Percentiles rank a stretch among this genome's conserved stretches.
These are phyloP conservation scores for Atta texana DNA, from an alignment of 1,140 invertebrate species.

Conservation along the genomic window DNA sequence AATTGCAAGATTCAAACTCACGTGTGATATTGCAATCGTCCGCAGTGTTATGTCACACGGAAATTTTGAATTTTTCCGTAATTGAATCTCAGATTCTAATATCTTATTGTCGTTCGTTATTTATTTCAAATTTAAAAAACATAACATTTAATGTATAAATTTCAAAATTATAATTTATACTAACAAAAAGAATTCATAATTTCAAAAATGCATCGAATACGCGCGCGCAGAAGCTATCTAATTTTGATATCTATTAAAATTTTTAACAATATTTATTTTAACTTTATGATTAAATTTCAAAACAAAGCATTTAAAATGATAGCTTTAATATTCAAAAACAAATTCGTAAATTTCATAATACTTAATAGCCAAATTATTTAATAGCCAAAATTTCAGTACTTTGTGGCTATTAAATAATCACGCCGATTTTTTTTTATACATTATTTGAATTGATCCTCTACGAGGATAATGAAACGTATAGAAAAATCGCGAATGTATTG, in stretches of 20 bases:
- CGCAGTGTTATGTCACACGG: not conserved
- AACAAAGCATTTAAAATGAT: not conserved
- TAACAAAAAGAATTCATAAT: not conserved
- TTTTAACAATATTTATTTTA: slow-evolving; percentile 27
- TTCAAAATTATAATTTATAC: slow-evolving; percentile 13
- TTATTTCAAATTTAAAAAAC: not conserved
- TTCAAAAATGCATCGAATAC: not conserved
- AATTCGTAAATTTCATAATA: not conserved
- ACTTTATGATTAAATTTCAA: not conserved
- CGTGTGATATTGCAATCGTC: slow-evolving; percentile 21
- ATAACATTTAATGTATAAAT: not conserved
- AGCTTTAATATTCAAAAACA: not conserved
- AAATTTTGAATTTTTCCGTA: not conserved
- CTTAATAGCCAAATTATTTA: too few species aligned
- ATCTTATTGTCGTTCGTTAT: not conserved
- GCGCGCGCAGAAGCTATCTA: not conserved
- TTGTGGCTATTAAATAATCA: not conserved
- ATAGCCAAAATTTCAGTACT: too few species aligned
- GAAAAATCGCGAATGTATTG: not conserved
- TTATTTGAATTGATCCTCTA: not conserved
- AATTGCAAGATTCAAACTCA: slow-evolving; percentile 40
- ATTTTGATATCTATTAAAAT: not conserved
- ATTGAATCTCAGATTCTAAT: not conserved
- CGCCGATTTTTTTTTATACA: not conserved
- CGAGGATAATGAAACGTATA: not conserved